A percentile compares a stretch with the other conserved stretches of the same genome.
These are phyloP conservation scores for Catamblyrhynchus diadema DNA, from an alignment of 2,797 vertebrate species.

Conservation along the genomic window DNA sequence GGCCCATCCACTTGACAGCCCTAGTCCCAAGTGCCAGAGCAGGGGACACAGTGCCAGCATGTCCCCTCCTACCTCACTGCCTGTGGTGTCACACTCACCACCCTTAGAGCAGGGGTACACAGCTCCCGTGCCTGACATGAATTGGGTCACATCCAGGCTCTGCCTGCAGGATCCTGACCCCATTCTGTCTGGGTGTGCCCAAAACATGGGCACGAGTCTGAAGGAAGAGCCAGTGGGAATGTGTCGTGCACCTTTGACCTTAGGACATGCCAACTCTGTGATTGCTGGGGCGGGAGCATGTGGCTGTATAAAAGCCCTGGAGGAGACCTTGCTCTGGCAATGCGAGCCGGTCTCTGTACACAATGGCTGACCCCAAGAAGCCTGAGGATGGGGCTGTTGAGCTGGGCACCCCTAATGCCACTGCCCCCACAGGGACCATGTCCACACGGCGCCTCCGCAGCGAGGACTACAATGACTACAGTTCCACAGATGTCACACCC, in stretches of 20 bases:
- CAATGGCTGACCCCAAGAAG: conserved; percentile 35
- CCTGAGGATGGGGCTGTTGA: neutral
- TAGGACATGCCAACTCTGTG: neutral
- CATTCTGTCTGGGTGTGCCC: neutral
- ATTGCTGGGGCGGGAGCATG: neutral
- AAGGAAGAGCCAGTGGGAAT: neutral
- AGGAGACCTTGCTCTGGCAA: neutral
- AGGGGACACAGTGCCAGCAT: neutral
- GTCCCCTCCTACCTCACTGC: neutral
- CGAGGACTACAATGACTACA: conserved; percentile 79
- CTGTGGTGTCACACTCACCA: neutral
- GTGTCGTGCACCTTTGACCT: neutral
- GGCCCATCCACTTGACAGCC: neutral
- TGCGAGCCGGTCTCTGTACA: fast-evolving
- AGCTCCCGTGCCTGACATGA: neutral
- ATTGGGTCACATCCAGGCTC: neutral
- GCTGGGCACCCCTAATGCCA: neutral
- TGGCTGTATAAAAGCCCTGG: conserved; percentile 28
- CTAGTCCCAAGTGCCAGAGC: neutral
- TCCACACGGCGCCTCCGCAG: conserved; percentile 74
- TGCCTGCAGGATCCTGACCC: neutral
- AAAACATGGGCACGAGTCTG: neutral
- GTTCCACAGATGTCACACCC: conserved; percentile 74
- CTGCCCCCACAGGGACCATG: conserved; percentile 74
- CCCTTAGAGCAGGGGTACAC: neutral